Base-by-base conservation (phyloP, 2,113 vertebrate species). In the Brienomyrus longianalis region DNA sequence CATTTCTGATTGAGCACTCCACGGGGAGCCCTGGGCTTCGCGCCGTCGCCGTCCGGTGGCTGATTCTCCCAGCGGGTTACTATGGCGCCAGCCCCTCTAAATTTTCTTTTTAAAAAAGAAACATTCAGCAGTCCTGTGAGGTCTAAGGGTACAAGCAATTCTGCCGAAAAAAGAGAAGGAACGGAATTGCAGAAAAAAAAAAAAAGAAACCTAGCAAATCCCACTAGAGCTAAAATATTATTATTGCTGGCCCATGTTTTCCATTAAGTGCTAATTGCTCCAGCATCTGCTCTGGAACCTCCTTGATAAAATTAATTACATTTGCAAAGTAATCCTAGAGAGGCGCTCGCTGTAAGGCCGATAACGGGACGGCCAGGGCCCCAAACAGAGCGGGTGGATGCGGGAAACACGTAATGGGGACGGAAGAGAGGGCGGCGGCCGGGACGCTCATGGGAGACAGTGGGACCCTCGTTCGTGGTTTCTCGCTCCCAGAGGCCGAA, bases 251-350 rank as follows among this genome's bases (percentile, higher is more conserved):
- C 94, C 91, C 87, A 83, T 95, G 93, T 95, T 87, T 96, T 96
- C 94, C 94, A 95, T 96, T 95, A 96, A 95, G 94, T 95, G 93
- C 94, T 95, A 95, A 96, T 95, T 96, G 95, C 95, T 93, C 93
- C 90, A 93, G 94, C 95, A 95, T 95, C 96, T 95, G 95, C 94
- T 95, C 93, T 93, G 91, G 92, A 92, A 95, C 92, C 94, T 95
- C 93, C 94, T 96, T 95, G 95, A 96, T 96, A 96, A 95, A 95
- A 95, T 95, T 95, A 95, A 96, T 96, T 95, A 95, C 94, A 95
- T 95, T 94, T 95, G 95, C 94, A 94, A 95, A 95, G 94, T 94
- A 95, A 96, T 96, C 95, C 94, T 95, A 93, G 31, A 7, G 93
- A 93, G 93, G 93, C 91, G 93, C 93, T 95, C 93, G 93, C 93